Conservation (phyloP, 2,888 invertebrate genomes). For the Limenitis camilla region DNA sequence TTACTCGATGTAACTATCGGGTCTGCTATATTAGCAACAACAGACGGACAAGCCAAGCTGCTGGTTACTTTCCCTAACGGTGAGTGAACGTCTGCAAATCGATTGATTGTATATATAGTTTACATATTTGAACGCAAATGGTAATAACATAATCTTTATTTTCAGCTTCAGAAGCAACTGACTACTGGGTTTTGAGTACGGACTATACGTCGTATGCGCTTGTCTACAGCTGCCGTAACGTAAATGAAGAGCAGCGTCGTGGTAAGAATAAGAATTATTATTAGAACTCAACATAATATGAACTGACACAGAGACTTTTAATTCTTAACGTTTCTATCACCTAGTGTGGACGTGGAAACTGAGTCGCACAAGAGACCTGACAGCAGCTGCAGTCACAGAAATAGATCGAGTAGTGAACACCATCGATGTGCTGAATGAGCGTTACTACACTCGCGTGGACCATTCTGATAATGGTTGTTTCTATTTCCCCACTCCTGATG, state of each 20-base stretch:
- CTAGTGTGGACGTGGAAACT: conserved; percentile 51
- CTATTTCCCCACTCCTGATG: conserved; percentile 33
- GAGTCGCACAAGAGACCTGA: conserved; percentile 34
- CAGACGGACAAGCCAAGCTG: conserved; percentile 74
- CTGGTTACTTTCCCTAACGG: conserved; percentile 74
- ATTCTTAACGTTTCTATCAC: conserved; percentile 8
- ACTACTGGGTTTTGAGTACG: conserved; percentile 51
- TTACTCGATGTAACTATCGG: conserved; percentile 39
- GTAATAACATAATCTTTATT: neutral
- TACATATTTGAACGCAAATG: neutral
- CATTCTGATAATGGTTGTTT: conserved; percentile 34
- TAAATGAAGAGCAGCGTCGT: conserved; percentile 47
- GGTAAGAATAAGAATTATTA: conserved; percentile 35
- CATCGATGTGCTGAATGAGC: conserved; percentile 35
- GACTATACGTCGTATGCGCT: conserved; percentile 76
- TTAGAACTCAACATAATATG: neutral
- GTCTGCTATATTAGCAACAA: conserved; percentile 47
- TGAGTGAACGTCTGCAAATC: conserved; percentile 24
- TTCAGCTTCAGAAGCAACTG: conserved; percentile 24
- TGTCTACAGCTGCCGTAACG: conserved; percentile 74
- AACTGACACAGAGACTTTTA: neutral
- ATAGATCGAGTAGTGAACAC: conserved; percentile 32
- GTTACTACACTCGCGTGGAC: conserved; percentile 33
- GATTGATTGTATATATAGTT: neutral
- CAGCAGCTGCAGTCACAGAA: conserved; percentile 24